Percentiles rank a stretch among this genome's conserved stretches.
phyloP scores from a whole-genome alignment of 2,888 invertebrate species.

The Beris morrisii region DNA sequence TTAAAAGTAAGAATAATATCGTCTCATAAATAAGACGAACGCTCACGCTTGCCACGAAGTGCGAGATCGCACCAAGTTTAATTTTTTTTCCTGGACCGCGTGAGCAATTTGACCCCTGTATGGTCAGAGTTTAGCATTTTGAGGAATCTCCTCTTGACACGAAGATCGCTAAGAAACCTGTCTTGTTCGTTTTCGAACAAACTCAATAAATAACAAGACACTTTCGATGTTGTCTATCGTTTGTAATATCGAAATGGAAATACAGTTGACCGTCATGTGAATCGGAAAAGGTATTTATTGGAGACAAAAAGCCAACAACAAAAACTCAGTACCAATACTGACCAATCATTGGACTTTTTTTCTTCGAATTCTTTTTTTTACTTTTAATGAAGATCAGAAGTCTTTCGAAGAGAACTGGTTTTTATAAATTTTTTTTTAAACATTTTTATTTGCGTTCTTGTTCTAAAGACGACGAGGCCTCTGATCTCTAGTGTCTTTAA shows the following conservation, averaged over 20 bases:
- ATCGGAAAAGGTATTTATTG: conserved; percentile 20
- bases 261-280: conserved; percentile 24
- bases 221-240: too few species aligned
- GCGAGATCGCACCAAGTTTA: conserved; percentile 4
- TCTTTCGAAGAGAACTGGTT: too few species aligned
- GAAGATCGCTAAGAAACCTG: neutral
- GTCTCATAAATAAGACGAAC: too few species aligned
- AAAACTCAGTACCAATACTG: conserved; percentile 24
- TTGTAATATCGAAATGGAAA: conserved; percentile 11
- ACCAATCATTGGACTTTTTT: conserved; percentile 21
- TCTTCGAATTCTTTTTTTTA: neutral
- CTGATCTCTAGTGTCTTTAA: too few species aligned
- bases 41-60: neutral
- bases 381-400: too few species aligned
- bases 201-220: conserved; percentile 11
- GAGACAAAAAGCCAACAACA: conserved; percentile 28
- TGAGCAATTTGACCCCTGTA: conserved; percentile 5
- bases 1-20: too few species aligned
- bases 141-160: conserved; percentile 7
- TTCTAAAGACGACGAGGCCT: too few species aligned
- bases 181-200: neutral
- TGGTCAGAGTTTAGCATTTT: conserved; percentile 9
- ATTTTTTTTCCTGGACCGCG: conserved; percentile 1
- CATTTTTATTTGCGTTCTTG: too few species aligned
- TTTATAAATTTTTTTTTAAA: too few species aligned